Evolutionary conservation across 1,140 invertebrate genomes (phyloP).

Genomic region (Ceratosolen solmsi): DNA sequence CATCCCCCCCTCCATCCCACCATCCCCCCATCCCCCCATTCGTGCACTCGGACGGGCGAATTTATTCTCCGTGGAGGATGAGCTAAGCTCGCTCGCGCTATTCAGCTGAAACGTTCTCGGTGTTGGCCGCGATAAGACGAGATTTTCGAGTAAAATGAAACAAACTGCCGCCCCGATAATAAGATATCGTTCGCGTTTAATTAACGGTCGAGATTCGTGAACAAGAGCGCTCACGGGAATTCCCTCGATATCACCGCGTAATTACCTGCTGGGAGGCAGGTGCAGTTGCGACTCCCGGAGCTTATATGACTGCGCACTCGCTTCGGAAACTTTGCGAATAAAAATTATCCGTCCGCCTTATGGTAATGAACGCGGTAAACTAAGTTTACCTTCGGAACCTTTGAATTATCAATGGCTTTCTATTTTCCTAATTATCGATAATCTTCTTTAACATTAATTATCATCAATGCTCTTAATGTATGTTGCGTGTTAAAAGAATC

Average conservation of each 20-base stretch:
- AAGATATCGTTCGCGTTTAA: slow-evolving; percentile 50
- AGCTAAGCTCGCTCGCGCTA: neutral
- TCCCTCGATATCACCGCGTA: slow-evolving; percentile 45
- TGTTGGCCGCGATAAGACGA: neutral
- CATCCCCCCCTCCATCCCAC: neutral
- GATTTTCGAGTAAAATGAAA: slow-evolving; percentile 31
- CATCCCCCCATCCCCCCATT: neutral
- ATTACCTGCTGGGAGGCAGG: slow-evolving; percentile 48
- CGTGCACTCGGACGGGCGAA: neutral
- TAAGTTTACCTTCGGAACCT: slow-evolving; percentile 39
- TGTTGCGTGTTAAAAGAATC: neutral
- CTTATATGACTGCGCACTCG: slow-evolving; percentile 28
- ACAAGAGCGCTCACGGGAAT: slow-evolving; percentile 43
- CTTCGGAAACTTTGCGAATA: slow-evolving; percentile 42
- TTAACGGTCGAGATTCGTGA: slow-evolving; percentile 51
- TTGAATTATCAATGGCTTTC: slow-evolving; percentile 47
- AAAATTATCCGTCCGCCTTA: slow-evolving; percentile 45
- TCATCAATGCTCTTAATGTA: neutral
- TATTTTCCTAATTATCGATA: slow-evolving; percentile 36
- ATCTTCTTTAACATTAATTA: slow-evolving; percentile 30
- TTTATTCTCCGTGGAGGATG: neutral
- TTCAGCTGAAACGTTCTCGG: slow-evolving; percentile 7
- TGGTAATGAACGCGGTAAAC: slow-evolving; percentile 47
- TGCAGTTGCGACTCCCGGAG: slow-evolving; percentile 44
- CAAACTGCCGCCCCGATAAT: slow-evolving; percentile 33